Evolutionary conservation across 2,113 vertebrate species (phyloP), one percentile per base, ranked within the genome.

Genomic region (Larimichthys polyactis): DNA sequence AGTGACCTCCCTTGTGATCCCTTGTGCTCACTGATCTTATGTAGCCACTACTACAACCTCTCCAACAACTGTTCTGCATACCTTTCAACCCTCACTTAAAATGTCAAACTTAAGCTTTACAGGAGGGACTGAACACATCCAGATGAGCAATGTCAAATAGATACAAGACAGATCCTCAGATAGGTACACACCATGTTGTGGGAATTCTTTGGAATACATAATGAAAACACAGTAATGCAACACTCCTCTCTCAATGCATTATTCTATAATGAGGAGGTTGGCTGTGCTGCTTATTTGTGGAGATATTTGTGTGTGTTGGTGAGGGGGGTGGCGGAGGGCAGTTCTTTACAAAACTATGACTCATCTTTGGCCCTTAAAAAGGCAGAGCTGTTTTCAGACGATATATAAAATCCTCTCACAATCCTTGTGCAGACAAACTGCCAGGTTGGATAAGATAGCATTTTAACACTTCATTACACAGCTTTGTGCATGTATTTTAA

Each of bases 161-260:
- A 82, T 81, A 16, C 17, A 55, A 83, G 73, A 54, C 36, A 71
- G 51, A 87, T 59, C 19, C 17, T 20, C 11, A 69, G 59, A 87
- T 80, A 80, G 57, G 22, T 71, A 32, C 40, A 27, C 60, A 62
- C 49, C 52, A 79, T 73, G 87, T 63, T 69, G 36, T 78, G 79
- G 85, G 83, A 83, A 85, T 77, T 84, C 65, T 63, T 36, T 19
- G 17, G 27, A 75, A 90, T 82, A 55, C 62, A 89, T 90, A 76
- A 87, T 87, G 74, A 64, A 89, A 89, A 67, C 24, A 1, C 66
- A 73, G 84, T 77, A 86, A 86, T 81, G 70, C 76, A 84, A 81
- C 78, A 46, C 70, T 88, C 16, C 59, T 74, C 80, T 78, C n/a
- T 52, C 19, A 79, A 84, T 84, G 64, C 80, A 89, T 88, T 80